Percentiles rank a stretch among this genome's conserved stretches.
Conservation (phyloP, 2,888 invertebrate species). For the Thymelicus acteon region DNA sequence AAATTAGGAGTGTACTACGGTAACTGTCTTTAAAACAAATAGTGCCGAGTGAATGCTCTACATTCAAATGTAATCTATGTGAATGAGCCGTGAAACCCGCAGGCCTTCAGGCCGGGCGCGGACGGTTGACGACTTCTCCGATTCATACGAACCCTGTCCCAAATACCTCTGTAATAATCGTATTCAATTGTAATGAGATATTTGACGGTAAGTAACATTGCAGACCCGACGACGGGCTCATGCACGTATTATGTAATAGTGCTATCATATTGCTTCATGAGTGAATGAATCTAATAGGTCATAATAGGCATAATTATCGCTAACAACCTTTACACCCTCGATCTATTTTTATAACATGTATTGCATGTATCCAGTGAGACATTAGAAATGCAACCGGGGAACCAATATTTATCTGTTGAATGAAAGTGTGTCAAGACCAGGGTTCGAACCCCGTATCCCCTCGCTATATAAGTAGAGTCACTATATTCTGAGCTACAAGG, state of each 20-base stretch:
- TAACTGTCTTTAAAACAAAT: not conserved
- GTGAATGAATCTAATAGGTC: not conserved
- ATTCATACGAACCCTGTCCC: slow-evolving; percentile 59
- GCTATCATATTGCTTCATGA: slow-evolving; percentile 3
- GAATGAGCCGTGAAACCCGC: slow-evolving; percentile 56
- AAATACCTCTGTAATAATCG: slow-evolving; percentile 52
- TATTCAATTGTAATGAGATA: slow-evolving; percentile 40
- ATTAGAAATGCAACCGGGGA: too few species aligned
- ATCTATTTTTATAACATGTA: too few species aligned
- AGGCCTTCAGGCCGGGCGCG: slow-evolving; percentile 66
- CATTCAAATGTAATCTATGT: slow-evolving; percentile 47
- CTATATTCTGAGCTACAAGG: too few species aligned
- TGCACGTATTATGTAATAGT: slow-evolving; percentile 6
- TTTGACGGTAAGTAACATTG: slow-evolving; percentile 11
- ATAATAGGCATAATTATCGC: not conserved
- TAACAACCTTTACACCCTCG: too few species aligned
- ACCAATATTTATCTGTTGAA: too few species aligned
- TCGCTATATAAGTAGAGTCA: too few species aligned
- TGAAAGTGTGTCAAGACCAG: too few species aligned
- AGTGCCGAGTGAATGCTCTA: slow-evolving; percentile 31
- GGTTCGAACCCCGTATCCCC: too few species aligned
- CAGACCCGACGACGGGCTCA: not conserved
- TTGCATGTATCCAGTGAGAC: too few species aligned
- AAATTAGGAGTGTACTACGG: too few species aligned
- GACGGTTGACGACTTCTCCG: slow-evolving; percentile 65